Conservation (phyloP, 1,140 invertebrate genomes). For the Leptoteleia sp. region DNA sequence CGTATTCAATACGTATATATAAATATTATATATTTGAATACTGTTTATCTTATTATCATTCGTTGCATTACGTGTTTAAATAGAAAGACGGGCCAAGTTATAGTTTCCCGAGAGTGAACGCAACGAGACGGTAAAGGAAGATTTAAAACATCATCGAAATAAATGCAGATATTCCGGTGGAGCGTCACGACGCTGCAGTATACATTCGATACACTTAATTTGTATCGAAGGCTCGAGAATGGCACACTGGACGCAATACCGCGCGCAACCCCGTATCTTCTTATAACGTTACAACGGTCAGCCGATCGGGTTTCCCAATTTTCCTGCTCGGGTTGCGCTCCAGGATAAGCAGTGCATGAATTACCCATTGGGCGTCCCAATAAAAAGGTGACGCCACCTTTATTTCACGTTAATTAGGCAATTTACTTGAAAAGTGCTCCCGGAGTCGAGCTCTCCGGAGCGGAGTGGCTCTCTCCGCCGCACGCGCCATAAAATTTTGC, state of each 20-base stretch:
- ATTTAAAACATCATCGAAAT: too few species aligned
- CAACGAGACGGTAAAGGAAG: too few species aligned
- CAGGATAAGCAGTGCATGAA: slow-evolving; percentile 30
- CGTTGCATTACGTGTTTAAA: too few species aligned
- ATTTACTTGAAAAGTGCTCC: slow-evolving; percentile 49
- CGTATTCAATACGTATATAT: too few species aligned
- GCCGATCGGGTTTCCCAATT: slow-evolving; percentile 50
- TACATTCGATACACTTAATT: slow-evolving; percentile 18
- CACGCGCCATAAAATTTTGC: slow-evolving; percentile 56
- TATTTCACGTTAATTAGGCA: slow-evolving; percentile 60
- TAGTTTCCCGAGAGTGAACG: too few species aligned
- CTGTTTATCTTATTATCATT: too few species aligned
- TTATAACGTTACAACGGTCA: slow-evolving; percentile 22
- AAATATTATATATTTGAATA: too few species aligned
- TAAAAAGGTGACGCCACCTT: slow-evolving; percentile 46
- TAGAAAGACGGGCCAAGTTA: too few species aligned
- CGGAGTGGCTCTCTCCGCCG: slow-evolving; percentile 4
- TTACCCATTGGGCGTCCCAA: slow-evolving; percentile 11
- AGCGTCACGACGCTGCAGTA: background rate
- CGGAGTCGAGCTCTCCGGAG: slow-evolving; percentile 9
- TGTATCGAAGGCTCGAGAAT: slow-evolving; percentile 11
- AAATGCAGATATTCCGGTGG: too few species aligned
- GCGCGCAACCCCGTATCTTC: slow-evolving; percentile 37
- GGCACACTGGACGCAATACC: slow-evolving; percentile 1
- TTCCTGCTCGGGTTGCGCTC: slow-evolving; percentile 19